Percentiles rank a stretch among this genome's conserved stretches.
These are phyloP conservation scores for Oreohelix idahoensis DNA, from an alignment of 1,140 invertebrate genomes.

Conservation along the genomic window DNA sequence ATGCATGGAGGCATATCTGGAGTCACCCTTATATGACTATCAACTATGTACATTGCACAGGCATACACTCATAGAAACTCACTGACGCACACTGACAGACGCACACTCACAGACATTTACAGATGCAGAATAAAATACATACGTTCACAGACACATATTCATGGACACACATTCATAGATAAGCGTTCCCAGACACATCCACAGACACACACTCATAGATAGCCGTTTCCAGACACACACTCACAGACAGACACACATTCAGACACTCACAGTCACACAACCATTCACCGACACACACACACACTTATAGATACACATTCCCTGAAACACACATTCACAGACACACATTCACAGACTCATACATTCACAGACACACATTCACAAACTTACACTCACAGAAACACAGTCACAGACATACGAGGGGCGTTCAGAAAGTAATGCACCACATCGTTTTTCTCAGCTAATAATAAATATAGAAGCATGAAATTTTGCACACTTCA, in stretches of 20 bases:
- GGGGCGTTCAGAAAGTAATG: no score
- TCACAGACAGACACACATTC: not conserved
- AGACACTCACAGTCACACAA: not conserved
- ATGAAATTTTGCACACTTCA: no score
- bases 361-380: slow-evolving; percentile 3
- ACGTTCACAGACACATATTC: not conserved
- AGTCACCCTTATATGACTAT: no score
- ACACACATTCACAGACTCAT: not conserved
- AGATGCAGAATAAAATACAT: not conserved
- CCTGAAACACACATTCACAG: not conserved
- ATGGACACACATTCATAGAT: not conserved
- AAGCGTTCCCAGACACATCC: not conserved
- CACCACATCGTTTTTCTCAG: no score
- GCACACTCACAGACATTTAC: not conserved
- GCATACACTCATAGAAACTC: not conserved
- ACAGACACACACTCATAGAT: slow-evolving; percentile 5
- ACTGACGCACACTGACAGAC: not conserved
- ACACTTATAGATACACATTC: not conserved
- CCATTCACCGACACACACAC: not conserved
- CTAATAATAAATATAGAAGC: no score
- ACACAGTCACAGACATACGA: not conserved
- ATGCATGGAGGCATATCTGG: no score
- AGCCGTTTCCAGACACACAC: slow-evolving; percentile 3
- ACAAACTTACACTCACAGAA: not conserved
- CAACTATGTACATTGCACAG: not conserved